A percentile compares a stretch with the other conserved stretches of the same genome.
These are phyloP conservation scores for Drosophila prosaltans DNA, from an alignment of 1,140 invertebrate species.

Conservation along the genomic window DNA sequence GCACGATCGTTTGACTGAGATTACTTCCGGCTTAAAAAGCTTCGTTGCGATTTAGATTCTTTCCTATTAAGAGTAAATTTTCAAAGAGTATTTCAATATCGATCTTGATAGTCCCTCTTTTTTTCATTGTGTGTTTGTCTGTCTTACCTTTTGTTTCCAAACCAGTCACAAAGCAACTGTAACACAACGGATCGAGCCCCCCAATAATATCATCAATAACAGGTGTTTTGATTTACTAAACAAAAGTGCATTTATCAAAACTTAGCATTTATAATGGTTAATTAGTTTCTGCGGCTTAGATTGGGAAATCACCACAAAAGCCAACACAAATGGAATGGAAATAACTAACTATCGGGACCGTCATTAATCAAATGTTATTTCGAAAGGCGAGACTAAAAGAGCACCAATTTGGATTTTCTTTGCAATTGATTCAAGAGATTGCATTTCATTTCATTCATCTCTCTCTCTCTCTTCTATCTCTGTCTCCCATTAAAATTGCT, in stretches of 20 bases:
- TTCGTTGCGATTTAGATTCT: not conserved
- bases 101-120: not conserved
- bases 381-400: slow-evolving; percentile 38
- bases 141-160: slow-evolving; percentile 19
- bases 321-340: slow-evolving; percentile 13
- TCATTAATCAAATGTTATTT: slow-evolving; percentile 57
- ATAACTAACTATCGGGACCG: slow-evolving; percentile 2
- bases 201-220: slow-evolving; percentile 41
- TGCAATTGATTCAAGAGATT: slow-evolving; percentile 28
- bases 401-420: slow-evolving; percentile 15
- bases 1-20: no score
- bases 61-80: not conserved
- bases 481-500: slow-evolving; percentile 19
- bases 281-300: slow-evolving; percentile 41
- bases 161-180: slow-evolving; percentile 13
- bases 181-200: not conserved
- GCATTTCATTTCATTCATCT: slow-evolving; percentile 26
- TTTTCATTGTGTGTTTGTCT: not conserved
- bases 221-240: slow-evolving; percentile 47
- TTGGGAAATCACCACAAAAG: not conserved
- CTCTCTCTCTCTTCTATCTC: not conserved
- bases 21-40: no score
- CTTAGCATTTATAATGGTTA: slow-evolving; percentile 64
- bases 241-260: slow-evolving; percentile 50
- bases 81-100: not conserved